A percentile compares a stretch with the other conserved stretches of the same genome.
Evolutionary conservation across 2,797 vertebrate species (phyloP).

Genomic region (Macropodus opercularis): DNA sequence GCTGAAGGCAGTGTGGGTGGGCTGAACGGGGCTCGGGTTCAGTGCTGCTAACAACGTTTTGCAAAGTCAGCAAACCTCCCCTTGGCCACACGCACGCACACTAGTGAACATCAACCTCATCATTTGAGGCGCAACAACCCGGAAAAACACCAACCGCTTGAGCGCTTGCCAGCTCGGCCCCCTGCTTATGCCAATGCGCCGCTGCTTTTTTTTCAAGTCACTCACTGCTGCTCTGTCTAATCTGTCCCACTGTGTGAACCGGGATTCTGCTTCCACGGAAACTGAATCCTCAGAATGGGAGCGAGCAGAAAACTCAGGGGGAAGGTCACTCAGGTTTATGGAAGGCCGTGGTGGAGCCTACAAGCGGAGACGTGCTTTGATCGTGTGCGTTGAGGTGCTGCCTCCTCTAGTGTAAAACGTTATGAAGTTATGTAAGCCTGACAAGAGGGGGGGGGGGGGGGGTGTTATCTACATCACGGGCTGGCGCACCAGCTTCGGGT

Average conservation of each 20-base stretch:
- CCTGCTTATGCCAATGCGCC: conserved; percentile 38
- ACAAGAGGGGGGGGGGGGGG: neutral
- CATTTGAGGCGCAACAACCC: conserved; percentile 17
- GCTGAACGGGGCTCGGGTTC: conserved; percentile 61
- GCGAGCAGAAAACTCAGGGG: conserved; percentile 22
- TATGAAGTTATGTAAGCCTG: conserved; percentile 46
- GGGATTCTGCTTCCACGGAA: conserved; percentile 67
- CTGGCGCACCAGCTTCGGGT: conserved; percentile 3
- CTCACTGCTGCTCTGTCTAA: conserved; percentile 53
- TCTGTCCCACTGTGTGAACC: conserved; percentile 49
- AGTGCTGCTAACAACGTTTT: conserved; percentile 36
- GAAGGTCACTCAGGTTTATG: conserved; percentile 60
- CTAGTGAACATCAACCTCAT: conserved; percentile 28
- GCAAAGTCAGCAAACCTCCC: conserved; percentile 48
- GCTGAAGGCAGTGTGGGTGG: conserved; percentile 48
- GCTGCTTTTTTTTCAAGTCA: conserved; percentile 39
- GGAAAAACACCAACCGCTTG: conserved; percentile 9
- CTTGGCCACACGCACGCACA: conserved; percentile 8
- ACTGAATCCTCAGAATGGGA: conserved; percentile 67
- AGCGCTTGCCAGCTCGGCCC: conserved; percentile 37
- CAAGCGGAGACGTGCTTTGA: conserved; percentile 49
- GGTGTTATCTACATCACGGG: conserved; percentile 2
- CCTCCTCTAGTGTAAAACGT: conserved; percentile 19
- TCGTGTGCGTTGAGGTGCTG: conserved; percentile 32
- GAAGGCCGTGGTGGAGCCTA: conserved; percentile 46